Conservation (phyloP, 2,888 invertebrate species). For the Charanyca ferruginea region DNA sequence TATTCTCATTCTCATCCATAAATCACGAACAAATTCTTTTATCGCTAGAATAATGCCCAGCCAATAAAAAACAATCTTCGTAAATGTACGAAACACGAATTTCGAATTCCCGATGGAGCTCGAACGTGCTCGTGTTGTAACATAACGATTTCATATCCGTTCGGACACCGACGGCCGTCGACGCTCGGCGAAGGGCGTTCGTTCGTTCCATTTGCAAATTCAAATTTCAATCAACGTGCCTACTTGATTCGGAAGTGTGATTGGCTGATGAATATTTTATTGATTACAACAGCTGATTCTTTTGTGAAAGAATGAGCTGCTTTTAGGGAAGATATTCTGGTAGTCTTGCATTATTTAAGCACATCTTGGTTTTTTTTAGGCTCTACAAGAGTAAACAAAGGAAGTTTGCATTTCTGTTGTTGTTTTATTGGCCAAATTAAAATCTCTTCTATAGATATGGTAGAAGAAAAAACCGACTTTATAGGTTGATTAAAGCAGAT, state of each 20-base stretch:
- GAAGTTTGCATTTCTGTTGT: too few relatives aligned
- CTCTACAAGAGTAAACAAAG: conserved; percentile 14
- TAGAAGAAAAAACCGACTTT: neutral
- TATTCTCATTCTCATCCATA: conserved; percentile 3
- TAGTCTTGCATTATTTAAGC: conserved; percentile 16
- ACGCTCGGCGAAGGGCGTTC: conserved; percentile 44
- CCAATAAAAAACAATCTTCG: conserved; percentile 46
- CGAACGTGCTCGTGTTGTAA: conserved; percentile 49
- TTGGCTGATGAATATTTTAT: conserved; percentile 51
- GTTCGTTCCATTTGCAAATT: conserved; percentile 58
- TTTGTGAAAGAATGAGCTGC: conserved; percentile 15
- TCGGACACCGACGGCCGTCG: conserved; percentile 38
- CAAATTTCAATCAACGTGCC: conserved; percentile 51
- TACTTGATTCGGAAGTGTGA: conserved; percentile 46
- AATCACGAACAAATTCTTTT: conserved; percentile 29
- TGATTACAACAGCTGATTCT: conserved; percentile 13
- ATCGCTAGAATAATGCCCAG: conserved; percentile 28
- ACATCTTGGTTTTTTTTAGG: conserved; percentile 21
- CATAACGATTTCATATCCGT: conserved; percentile 63
- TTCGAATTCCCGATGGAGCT: conserved; percentile 47
- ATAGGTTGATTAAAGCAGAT: neutral
- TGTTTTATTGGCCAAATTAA: neutral
- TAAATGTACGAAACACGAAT: conserved; percentile 39
- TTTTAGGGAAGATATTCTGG: conserved; percentile 24
- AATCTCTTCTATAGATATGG: neutral